Percentiles rank a stretch among this genome's conserved stretches.
These are phyloP conservation scores for Caprella mutica DNA, from an alignment of 2,888 invertebrate species.

Conservation along the genomic window DNA sequence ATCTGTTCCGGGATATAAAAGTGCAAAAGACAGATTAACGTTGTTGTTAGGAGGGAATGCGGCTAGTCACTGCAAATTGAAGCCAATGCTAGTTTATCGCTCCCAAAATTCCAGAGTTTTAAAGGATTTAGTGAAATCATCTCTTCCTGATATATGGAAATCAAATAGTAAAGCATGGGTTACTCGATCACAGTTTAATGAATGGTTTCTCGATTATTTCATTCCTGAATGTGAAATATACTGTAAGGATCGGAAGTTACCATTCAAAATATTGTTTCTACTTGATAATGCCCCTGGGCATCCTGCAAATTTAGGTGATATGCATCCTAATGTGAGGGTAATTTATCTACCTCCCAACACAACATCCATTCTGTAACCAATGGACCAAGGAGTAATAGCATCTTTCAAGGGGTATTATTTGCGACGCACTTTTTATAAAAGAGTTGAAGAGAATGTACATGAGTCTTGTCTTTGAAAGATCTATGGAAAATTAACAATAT, in stretches of 20 bases:
- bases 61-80: constrained; percentile 29
- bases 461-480: constrained; percentile 3
- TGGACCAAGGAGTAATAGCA: constrained; percentile 15
- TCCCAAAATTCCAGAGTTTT: constrained; percentile 32
- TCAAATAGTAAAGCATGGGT: constrained; percentile 31
- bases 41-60: constrained; percentile 35
- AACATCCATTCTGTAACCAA: not conserved
- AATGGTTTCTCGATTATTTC: constrained; percentile 22
- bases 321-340: constrained; percentile 26
- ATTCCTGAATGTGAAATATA: constrained; percentile 17
- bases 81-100: constrained; percentile 35
- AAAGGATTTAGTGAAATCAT: constrained; percentile 6
- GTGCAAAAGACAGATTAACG: too few species aligned
- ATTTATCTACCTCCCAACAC: constrained; percentile 11
- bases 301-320: constrained; percentile 18
- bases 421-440: constrained; percentile 7
- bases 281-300: constrained; percentile 15
- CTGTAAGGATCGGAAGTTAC: constrained; percentile 14
- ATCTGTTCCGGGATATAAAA: too few species aligned
- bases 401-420: constrained; percentile 34
- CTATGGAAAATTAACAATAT: constrained; percentile 33
- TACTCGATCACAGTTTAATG: constrained; percentile 28
- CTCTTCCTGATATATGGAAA: constrained; percentile 33
- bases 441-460: not conserved
- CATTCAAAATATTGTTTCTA: constrained; percentile 25